Percentiles rank a stretch among this genome's conserved stretches.
Conservation (phyloP, 2,888 invertebrate genomes). For the Chydorus sphaericus region DNA sequence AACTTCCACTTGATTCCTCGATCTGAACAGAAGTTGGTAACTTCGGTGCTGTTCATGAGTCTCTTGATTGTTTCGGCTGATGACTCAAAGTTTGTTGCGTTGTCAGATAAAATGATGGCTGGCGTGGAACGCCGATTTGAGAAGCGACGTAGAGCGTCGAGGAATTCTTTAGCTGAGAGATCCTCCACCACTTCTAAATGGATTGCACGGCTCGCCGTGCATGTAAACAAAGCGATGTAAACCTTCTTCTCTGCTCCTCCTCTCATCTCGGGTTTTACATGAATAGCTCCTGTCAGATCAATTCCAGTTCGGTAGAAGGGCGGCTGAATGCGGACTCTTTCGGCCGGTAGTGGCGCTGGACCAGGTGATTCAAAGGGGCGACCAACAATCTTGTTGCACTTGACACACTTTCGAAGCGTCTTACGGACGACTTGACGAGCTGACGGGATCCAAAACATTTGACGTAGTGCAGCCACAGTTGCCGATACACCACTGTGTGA, state of each 20-base stretch:
- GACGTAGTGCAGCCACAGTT: neutral
- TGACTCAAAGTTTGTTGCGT: conserved; percentile 14
- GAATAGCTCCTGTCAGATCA: neutral
- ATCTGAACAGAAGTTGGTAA: neutral
- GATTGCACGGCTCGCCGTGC: neutral
- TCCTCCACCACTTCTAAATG: conserved; percentile 13
- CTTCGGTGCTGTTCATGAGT: neutral
- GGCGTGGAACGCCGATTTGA: conserved; percentile 8
- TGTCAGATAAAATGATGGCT: conserved; percentile 12
- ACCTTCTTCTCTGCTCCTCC: neutral
- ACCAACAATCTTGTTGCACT: conserved; percentile 1
- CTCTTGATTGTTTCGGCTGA: neutral
- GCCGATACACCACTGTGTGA: neutral
- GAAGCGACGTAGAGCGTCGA: conserved; percentile 11
- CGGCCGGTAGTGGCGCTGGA: conserved; percentile 3
- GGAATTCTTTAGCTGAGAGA: conserved; percentile 10
- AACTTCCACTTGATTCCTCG: neutral
- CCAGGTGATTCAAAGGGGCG: neutral
- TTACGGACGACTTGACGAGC: neutral
- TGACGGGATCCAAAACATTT: conserved; percentile 9
- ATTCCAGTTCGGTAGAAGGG: neutral
- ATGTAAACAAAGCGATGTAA: conserved; percentile 9
- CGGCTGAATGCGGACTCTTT: neutral
- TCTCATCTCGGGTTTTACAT: neutral
- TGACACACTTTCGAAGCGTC: conserved; percentile 1